A percentile compares a stretch with the other conserved stretches of the same genome.
phyloP scores from a whole-genome alignment of 2,113 vertebrate species.

The Calonectris borealis region DNA sequence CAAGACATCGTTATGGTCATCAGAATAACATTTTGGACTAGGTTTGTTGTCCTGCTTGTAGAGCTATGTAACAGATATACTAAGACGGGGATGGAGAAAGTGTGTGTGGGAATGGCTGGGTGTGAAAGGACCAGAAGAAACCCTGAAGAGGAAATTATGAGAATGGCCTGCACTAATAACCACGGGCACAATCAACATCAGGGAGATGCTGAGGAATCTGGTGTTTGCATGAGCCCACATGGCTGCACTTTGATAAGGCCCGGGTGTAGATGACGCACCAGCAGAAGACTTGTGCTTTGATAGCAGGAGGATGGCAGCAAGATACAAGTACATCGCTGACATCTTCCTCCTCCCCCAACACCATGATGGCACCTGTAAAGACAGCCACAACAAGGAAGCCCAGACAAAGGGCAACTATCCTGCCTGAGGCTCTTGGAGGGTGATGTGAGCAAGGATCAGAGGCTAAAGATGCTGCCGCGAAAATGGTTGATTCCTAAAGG shows the following conservation, averaged over 20 bases:
- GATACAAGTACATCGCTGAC: background rate
- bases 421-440: background rate
- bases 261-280: background rate
- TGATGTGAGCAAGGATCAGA: background rate
- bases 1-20: background rate
- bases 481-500: background rate
- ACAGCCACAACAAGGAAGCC: background rate
- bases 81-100: background rate
- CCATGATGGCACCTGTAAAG: background rate
- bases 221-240: background rate
- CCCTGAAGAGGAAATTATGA: background rate
- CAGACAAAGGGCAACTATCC: background rate
- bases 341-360: background rate
- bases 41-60: background rate
- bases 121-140: background rate
- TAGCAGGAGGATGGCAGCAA: background rate
- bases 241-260: background rate
- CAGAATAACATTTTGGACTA: background rate
- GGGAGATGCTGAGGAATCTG: background rate
- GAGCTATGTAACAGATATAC: background rate
- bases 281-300: background rate
- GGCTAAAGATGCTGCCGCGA: background rate
- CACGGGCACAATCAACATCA: background rate
- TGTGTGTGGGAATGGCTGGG: background rate
- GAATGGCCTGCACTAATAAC: background rate